Evolutionary conservation across 2,797 vertebrate genomes (phyloP), one percentile per base, ranked within the genome.

Genomic region (Chelon auratus): DNA sequence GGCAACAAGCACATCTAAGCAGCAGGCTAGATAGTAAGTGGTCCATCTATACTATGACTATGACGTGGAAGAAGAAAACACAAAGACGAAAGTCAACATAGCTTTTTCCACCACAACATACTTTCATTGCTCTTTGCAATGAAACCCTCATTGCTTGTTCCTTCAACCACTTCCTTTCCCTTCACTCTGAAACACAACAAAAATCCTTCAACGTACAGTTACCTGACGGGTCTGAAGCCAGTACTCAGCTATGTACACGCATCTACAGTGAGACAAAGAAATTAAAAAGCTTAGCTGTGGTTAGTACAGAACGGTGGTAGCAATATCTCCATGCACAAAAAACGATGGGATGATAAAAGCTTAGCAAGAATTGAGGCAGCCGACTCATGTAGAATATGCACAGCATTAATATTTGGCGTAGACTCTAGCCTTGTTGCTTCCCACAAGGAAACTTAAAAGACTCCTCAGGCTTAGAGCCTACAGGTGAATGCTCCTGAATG

Each of bases 121-220:
- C 78, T 70, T 81, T 71, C 78, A 45, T 5, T 62, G n/a, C 54
- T n/a, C 72, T 65, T 0, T 68, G 65, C 51, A 50, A 63, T n/a
- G 60, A 88, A 91, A 85, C 36, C 68, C 26, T 9, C 36, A 51
- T 0, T n/a, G 2, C 26, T 62, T 61, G 8, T 54, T 58, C 14
- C 67, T 48, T 59, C 48, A 15, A 47, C 68, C 72, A 86, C 86
- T 77, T 90, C 66, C 85, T 82, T 66, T 5, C 2, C 1, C 33
- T 48, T 73, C 61, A 42, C n/a, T 56, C 18, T 59, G 9, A 73
- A 53, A 26, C 14, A 20, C 33, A 65, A 17, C 48, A 0, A 65
- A 68, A 75, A 78, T 42, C 65, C 2, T 39, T 65, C 57, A 36
- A 55, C 48, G 56, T 40, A 13, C 52, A 68, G 24, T 12, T 15